Evolutionary conservation across 1,140 invertebrate species (phyloP).

Genomic region (Saccostrea glomerata): DNA sequence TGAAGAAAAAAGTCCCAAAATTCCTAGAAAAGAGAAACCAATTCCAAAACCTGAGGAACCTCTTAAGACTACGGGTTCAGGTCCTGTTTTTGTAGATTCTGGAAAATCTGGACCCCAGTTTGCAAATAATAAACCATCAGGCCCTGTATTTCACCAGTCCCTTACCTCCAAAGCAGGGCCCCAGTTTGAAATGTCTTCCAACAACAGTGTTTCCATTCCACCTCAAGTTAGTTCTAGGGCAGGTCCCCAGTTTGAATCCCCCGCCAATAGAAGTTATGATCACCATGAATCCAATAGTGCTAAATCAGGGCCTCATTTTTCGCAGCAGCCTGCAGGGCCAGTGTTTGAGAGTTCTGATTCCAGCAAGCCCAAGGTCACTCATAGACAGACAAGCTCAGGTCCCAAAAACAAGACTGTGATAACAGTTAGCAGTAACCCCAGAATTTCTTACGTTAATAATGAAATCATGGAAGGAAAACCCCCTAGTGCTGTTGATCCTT

Average conservation of each 20-base stretch:
- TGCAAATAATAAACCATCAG: background rate
- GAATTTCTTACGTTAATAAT: conserved; percentile 11
- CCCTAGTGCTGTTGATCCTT: background rate
- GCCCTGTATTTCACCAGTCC: background rate
- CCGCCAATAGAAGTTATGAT: too few species aligned
- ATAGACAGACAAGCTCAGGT: background rate
- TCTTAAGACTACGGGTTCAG: background rate
- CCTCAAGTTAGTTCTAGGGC: background rate
- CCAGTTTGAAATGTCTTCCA: background rate
- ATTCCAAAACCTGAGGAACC: background rate
- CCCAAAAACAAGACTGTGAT: conserved; percentile 30
- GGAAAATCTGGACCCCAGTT: background rate
- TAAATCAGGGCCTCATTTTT: background rate
- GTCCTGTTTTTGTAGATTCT: conserved; percentile 5
- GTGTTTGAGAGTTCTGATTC: background rate
- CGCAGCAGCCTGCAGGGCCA: background rate
- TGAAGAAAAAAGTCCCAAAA: background rate
- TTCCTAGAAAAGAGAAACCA: background rate
- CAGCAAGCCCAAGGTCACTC: background rate
- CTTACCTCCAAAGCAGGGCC: background rate
- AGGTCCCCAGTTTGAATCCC: background rate
- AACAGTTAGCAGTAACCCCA: background rate
- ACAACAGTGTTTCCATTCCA: background rate
- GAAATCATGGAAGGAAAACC: background rate
- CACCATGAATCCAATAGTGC: background rate